These are phyloP conservation scores for Ageneiosus marmoratus DNA, from an alignment of 2,113 vertebrate genomes.

Conservation along the genomic window DNA sequence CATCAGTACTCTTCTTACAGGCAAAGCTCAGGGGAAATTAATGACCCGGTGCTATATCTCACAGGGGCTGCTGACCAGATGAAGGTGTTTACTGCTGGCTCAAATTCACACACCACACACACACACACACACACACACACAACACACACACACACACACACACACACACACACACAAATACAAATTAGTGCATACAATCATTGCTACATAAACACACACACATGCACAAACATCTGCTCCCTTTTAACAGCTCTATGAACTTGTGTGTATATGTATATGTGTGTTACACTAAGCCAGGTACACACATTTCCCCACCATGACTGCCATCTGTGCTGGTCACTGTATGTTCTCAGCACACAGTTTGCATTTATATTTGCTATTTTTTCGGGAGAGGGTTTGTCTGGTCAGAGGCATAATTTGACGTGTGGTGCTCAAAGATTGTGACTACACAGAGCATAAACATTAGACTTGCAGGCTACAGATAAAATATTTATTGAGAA, in stretches of 20 bases:
- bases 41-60: conserved; percentile 47
- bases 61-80: conserved; percentile 50
- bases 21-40: conserved; percentile 43
- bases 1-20: conserved; percentile 36
- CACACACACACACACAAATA: conserved; percentile 24
- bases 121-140: no score
- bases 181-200: conserved; percentile 17
- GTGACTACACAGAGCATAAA: conserved; percentile 25
- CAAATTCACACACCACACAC: no score
- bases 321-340: conserved; percentile 42
- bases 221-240: conserved; percentile 16
- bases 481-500: neutral
- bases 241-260: conserved; percentile 46
- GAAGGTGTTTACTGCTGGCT: conserved; percentile 45
- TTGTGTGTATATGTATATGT: conserved; percentile 40
- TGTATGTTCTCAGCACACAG: conserved; percentile 31
- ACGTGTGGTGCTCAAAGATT: conserved; percentile 9
- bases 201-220: conserved; percentile 20
- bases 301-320: conserved; percentile 13
- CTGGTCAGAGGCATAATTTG: neutral
- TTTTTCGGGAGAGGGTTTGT: neutral
- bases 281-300: conserved; percentile 15
- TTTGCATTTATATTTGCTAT: conserved; percentile 31
- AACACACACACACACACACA: conserved; percentile 8
- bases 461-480: conserved; percentile 1